Evolutionary conservation across 1,140 invertebrate species (phyloP).

Genomic region (Drosophila orena): DNA sequence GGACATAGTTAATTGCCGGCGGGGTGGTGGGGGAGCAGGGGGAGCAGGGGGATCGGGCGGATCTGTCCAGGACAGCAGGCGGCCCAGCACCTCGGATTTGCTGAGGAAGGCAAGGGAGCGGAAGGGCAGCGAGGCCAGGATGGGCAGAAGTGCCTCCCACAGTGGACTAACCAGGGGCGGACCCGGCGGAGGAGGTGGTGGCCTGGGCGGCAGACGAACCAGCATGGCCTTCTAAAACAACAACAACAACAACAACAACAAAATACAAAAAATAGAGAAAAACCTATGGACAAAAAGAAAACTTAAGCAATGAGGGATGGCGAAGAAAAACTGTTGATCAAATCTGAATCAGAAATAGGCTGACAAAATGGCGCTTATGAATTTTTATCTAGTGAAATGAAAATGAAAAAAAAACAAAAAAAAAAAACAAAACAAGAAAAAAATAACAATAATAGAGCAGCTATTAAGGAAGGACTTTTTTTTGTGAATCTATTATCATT

Average conservation of each 20-base stretch:
- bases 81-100: slow-evolving; percentile 81
- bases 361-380: slow-evolving; percentile 75
- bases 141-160: slow-evolving; percentile 82
- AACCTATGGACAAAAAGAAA: background rate
- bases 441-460: slow-evolving; percentile 31
- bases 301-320: background rate
- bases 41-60: slow-evolving; percentile 7
- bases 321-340: slow-evolving; percentile 37
- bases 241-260: background rate
- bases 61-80: slow-evolving; percentile 50
- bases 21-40: slow-evolving; percentile 51
- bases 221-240: slow-evolving; percentile 81
- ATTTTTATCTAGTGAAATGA: slow-evolving; percentile 52
- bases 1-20: slow-evolving; percentile 65
- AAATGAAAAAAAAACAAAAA: background rate
- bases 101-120: slow-evolving; percentile 77
- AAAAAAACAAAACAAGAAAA: slow-evolving; percentile 4
- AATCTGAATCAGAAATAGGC: slow-evolving; percentile 54
- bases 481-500: slow-evolving; percentile 48
- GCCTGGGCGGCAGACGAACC: slow-evolving; percentile 65
- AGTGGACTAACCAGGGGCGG: slow-evolving; percentile 71
- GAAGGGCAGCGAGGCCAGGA: slow-evolving; percentile 77
- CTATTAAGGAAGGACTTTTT: slow-evolving; percentile 48
- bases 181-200: slow-evolving; percentile 56
- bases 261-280: background rate